Conservation (phyloP, 2,113 vertebrate species). For the Lamprologus callipterus region DNA sequence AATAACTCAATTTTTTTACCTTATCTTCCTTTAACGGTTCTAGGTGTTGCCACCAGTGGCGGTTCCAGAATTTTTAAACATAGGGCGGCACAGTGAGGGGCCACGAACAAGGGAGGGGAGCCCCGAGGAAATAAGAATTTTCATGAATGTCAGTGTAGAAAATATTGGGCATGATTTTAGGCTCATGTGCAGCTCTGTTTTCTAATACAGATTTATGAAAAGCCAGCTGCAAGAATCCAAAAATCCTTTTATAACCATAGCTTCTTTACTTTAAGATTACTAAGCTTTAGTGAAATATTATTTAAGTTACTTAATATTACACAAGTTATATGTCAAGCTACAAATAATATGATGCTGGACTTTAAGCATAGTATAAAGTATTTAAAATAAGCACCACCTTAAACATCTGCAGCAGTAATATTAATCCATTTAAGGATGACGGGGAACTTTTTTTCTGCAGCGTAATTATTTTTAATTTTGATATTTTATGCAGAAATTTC, state of each 20-base stretch:
- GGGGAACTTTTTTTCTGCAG: neutral
- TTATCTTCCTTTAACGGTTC: neutral
- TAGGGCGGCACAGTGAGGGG: neutral
- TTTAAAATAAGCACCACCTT: neutral
- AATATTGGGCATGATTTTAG: neutral
- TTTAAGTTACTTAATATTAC: neutral
- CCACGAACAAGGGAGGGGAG: neutral
- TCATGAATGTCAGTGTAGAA: neutral
- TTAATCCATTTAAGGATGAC: neutral
- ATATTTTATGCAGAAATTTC: neutral
- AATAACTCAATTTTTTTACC: neutral
- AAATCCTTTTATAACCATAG: neutral
- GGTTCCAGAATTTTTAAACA: neutral
- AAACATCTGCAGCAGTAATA: neutral
- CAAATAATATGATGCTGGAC: neutral
- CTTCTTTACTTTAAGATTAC: neutral
- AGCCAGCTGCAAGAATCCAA: neutral
- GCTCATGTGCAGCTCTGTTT: neutral
- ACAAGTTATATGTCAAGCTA: neutral
- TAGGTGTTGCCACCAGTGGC: neutral
- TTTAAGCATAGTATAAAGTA: neutral
- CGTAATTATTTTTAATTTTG: neutral
- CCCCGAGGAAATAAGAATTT: neutral
- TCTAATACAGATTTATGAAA: neutral
- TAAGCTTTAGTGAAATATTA: neutral